Base-by-base conservation (phyloP, 2,888 invertebrate genomes). In the Spilarctia lutea region DNA sequence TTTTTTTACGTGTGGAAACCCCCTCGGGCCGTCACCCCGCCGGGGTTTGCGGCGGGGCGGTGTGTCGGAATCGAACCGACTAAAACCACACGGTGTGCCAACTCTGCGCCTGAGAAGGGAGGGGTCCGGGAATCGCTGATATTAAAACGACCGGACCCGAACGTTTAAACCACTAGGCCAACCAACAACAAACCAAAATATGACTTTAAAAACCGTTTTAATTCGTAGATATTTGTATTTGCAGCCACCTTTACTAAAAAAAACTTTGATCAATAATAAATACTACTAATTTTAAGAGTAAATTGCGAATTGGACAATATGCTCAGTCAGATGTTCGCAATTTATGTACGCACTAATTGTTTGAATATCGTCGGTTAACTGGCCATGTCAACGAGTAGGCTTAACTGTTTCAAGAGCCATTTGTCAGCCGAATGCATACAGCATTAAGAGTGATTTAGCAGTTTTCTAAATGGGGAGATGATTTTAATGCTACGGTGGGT, bases 291-390 rank as follows among this genome's bases (percentile, higher is more conserved):
- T n/a, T n/a, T 56, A 56, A n/a, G n/a, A n/a, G 60, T 27, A 60
- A 60, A 60, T 60, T 60, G 11, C 63, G 3, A 63, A 63, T 30
- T 18, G 30, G 7, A 63, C 6, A 27, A 1, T 27, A 27, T 16
- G 60, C 60, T 27, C 27, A 27, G 60, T 27, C n/a, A 63, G 16
- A 18, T 30, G 7, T 27, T 30, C 27, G 18, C 16, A 30, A 63
- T 30, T 63, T 63, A 63, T 63, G 30, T 30, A 63, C 27, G 63
- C 63, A 63, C 63, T 18, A 63, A 63, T 30, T 63, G 63, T 63
- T 63, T 30, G 30, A 30, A 30, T 30, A 63, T 63, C 6, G 63
- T 63, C 16, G 30, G 63, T 63, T 16, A 63, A 30, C 63, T 63
- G 16, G 7, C 27, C 6, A 18, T 30, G 63, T 30, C 63, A 63